Conservation (phyloP, 2,113 vertebrate genomes). For the Psephotus haematonotus region DNA sequence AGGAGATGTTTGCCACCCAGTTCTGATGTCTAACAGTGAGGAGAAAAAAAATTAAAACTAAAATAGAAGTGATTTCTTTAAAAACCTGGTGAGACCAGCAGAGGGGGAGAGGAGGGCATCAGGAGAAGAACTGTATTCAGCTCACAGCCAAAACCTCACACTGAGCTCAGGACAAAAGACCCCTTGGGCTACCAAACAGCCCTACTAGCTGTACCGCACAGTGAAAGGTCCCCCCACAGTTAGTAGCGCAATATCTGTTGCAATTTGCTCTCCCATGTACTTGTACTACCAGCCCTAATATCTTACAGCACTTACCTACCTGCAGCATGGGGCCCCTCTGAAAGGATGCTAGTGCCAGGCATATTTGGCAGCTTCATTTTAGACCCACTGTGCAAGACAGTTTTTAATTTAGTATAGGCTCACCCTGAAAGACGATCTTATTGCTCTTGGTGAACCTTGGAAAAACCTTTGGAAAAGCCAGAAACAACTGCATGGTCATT, state of each 20-base stretch:
- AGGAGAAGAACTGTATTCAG: not conserved
- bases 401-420: not conserved
- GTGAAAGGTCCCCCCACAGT: not conserved
- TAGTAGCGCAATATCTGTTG: not conserved
- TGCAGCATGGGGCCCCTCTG: not conserved
- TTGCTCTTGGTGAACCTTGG: not conserved
- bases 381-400: not conserved
- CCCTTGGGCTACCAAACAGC: not conserved
- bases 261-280: not conserved
- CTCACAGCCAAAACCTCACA: not conserved
- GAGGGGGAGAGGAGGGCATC: not conserved
- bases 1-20: not conserved
- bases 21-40: not conserved
- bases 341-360: not conserved
- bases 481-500: not conserved
- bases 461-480: not conserved
- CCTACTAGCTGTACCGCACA: not conserved
- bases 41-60: not conserved
- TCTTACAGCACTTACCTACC: not conserved
- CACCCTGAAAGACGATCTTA: not conserved
- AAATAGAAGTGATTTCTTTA: not conserved
- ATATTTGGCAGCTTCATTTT: not conserved
- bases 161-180: not conserved
- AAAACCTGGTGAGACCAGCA: not conserved
- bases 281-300: not conserved